Base-by-base conservation (phyloP, 2,113 vertebrate genomes). In the Anhinga rufa region DNA sequence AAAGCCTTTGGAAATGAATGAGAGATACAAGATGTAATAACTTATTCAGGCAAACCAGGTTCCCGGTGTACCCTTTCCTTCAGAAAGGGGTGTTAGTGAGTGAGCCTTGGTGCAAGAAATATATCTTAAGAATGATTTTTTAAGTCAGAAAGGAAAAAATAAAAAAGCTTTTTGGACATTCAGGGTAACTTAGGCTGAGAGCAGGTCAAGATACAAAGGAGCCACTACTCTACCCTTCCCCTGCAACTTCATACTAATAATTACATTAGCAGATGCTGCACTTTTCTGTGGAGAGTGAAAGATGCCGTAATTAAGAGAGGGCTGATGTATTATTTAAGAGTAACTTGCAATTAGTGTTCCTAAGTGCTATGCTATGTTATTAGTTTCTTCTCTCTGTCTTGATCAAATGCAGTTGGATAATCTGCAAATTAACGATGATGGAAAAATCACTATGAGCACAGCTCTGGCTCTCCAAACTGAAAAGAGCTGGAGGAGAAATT, bases 301-400 rank as follows among this genome's bases (percentile, higher is more conserved):
- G 85, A 85, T 86, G 34, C 38, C 66, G 62, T 93, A 95, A 96
- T 96, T 96, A 97, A 90, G 89, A 91, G 77, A 80, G 21, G 34
- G 7, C 55, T 90, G 78, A 96, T 96, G 40, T 78, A 86, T 90
- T 95, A 92, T 95, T 96, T 82, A 95, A 94, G 82, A 92, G 48
- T 95, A 93, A 97, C 95, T 94, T 95, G 81, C 93, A 97, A 79
- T 97, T 97, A 97, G 76, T 83, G 55, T 87, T 97, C 82, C 65
- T 86, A 68, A 94, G 84, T 96, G 85, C 94, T 88, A 60, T 64
- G 31, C 85, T 85, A 1, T 95, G 31, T 90, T 46, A 75, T 82
- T 95, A 91, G 79, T 79, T 90, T 95, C 69, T 77, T 86, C 48
- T 31, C 60, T 95, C 75, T 88, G 62, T 95, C 91, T 97, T 85